phyloP scores from a whole-genome alignment of 2,113 vertebrate genomes.

The Alexandromys fortis region DNA sequence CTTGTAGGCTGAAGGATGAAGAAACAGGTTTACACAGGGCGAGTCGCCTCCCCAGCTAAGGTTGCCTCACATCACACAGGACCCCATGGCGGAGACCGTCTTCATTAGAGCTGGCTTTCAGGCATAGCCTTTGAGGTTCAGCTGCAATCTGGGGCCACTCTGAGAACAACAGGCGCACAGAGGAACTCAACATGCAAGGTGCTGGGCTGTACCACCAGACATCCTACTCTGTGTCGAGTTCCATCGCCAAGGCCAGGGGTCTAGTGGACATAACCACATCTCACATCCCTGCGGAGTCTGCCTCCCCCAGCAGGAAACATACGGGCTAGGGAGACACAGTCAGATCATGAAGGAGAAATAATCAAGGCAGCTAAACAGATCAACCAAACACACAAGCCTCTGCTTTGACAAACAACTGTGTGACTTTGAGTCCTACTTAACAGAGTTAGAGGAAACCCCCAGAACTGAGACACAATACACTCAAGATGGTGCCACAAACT shows the following conservation, averaged over 20 bases:
- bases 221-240: background rate
- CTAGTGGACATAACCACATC: rapidly evolving
- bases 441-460: background rate
- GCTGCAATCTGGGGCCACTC: background rate
- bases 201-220: background rate
- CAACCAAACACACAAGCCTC: background rate
- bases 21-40: background rate
- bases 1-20: background rate
- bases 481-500: background rate
- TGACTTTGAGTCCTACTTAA: background rate
- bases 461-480: background rate
- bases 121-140: background rate
- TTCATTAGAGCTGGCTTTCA: background rate
- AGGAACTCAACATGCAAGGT: background rate
- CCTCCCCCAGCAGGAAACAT: background rate
- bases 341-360: background rate
- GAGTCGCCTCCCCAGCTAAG: background rate
- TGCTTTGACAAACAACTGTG: background rate
- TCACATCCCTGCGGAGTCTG: background rate
- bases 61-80: background rate
- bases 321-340: background rate
- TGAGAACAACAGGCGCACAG: background rate
- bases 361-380: background rate
- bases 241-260: no score
- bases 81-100: background rate